phyloP scores from a whole-genome alignment of 1,140 invertebrate genomes.

The Medauroidea extradentata region DNA sequence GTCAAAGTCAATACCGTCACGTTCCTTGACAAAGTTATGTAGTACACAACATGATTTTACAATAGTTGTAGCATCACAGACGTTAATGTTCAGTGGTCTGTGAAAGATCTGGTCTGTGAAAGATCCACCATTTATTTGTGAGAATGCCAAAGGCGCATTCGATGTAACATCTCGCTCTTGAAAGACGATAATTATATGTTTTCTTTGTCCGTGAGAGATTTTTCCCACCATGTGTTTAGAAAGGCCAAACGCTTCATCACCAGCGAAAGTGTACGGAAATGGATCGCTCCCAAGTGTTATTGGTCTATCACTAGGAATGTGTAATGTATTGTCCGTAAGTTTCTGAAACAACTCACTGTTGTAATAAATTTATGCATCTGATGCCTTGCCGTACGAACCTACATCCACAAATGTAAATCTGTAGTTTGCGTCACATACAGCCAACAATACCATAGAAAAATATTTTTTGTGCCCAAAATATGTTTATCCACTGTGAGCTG shows the following conservation, averaged over 20 bases:
- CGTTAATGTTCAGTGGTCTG: conserved; percentile 30
- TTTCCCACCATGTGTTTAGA: conserved; percentile 28
- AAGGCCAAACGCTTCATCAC: conserved; percentile 45
- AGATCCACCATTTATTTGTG: conserved; percentile 38
- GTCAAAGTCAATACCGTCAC: conserved; percentile 35
- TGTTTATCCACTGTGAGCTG: conserved; percentile 21
- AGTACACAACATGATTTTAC: conserved; percentile 36
- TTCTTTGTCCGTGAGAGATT: conserved; percentile 30
- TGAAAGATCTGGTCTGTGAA: too few species aligned
- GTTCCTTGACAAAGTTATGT: conserved; percentile 37
- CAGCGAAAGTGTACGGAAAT: neutral
- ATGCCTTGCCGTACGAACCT: conserved; percentile 25
- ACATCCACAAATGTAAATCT: conserved; percentile 30
- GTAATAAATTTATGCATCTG: conserved; percentile 26
- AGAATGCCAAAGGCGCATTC: conserved; percentile 40
- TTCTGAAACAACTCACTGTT: neutral
- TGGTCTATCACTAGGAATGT: neutral
- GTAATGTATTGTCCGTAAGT: neutral
- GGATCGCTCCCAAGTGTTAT: neutral
- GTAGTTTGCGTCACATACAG: conserved; percentile 30
- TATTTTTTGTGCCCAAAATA: conserved; percentile 37
- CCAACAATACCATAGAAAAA: conserved; percentile 34
- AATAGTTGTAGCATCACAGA: conserved; percentile 30
- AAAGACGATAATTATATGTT: conserved; percentile 39
- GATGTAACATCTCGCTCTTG: conserved; percentile 33